A percentile compares a stretch with the other conserved stretches of the same genome.
Conservation (phyloP, 2,888 invertebrate genomes). For the Horisme vitalbata region DNA sequence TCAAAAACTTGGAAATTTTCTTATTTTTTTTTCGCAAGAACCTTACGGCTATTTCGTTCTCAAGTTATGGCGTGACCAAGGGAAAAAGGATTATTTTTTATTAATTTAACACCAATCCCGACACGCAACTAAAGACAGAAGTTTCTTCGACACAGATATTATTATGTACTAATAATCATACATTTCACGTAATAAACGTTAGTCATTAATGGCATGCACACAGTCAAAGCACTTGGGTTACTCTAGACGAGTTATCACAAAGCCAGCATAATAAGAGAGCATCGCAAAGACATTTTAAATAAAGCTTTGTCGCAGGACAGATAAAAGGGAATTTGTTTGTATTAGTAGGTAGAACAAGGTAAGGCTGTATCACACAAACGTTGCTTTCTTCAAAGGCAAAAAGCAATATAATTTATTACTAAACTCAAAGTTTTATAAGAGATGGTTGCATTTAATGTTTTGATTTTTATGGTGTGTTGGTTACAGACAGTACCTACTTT, state of each 20-base stretch:
- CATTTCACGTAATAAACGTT: slow-evolving; percentile 40
- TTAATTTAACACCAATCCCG: slow-evolving; percentile 5
- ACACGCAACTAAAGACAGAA: background rate
- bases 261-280: slow-evolving; percentile 38
- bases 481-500: background rate
- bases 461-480: slow-evolving; percentile 1
- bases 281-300: slow-evolving; percentile 49
- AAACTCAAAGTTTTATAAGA: slow-evolving; percentile 19
- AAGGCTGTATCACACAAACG: slow-evolving; percentile 35
- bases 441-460: slow-evolving; percentile 10
- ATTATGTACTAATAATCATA: slow-evolving; percentile 1
- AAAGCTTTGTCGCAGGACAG: slow-evolving; percentile 48
- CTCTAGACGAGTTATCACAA: slow-evolving; percentile 35
- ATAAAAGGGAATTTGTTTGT: slow-evolving; percentile 56
- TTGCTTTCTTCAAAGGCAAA: slow-evolving; percentile 29
- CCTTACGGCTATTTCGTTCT: too few relatives aligned
- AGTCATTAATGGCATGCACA: slow-evolving; percentile 34
- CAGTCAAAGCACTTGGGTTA: slow-evolving; percentile 31
- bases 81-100: too few relatives aligned
- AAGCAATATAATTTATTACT: slow-evolving; percentile 29
- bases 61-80: too few relatives aligned
- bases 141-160: background rate
- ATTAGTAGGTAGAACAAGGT: slow-evolving; percentile 50
- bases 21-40: too few relatives aligned
- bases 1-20: slow-evolving; percentile 18